A percentile compares a stretch with the other conserved stretches of the same genome.
phyloP scores from a whole-genome alignment of 2,797 vertebrate genomes.

The Tachyglossus aculeatus region DNA sequence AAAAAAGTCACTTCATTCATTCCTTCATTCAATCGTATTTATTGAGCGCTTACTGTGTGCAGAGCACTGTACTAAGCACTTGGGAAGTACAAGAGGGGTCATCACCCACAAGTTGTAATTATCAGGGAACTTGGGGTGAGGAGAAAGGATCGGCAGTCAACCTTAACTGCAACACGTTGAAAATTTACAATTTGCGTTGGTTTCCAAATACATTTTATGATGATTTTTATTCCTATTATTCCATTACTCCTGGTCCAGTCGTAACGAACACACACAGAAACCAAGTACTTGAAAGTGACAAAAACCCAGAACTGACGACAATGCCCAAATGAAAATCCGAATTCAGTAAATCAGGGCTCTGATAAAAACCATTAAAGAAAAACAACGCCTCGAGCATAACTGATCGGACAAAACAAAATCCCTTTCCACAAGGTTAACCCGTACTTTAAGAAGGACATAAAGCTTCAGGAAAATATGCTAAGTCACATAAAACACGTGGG shows the following conservation, averaged over 20 bases:
- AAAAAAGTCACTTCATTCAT: background rate
- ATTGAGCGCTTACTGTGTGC: background rate
- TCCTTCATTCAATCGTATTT: slow-evolving; percentile 9
- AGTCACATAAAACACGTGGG: slow-evolving; percentile 4
- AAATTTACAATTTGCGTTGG: too few relatives aligned
- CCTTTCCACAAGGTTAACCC: background rate
- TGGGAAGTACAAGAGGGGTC: too few relatives aligned
- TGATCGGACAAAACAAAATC: background rate
- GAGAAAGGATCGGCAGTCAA: too few relatives aligned
- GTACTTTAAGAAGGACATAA: background rate
- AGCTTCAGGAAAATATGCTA: background rate
- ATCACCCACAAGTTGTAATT: too few relatives aligned
- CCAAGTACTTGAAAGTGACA: background rate
- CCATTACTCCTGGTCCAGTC: too few relatives aligned
- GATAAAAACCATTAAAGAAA: slow-evolving; percentile 17
- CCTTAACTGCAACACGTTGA: too few relatives aligned
- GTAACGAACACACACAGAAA: slow-evolving; percentile 1
- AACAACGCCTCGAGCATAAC: background rate
- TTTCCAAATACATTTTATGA: too few relatives aligned
- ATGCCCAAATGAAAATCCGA: background rate
- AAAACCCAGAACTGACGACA: background rate
- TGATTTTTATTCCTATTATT: too few relatives aligned
- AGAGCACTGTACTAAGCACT: background rate
- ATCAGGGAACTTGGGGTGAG: too few relatives aligned
- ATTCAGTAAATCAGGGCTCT: background rate